A percentile compares a stretch with the other conserved stretches of the same genome.
Conservation (phyloP, 2,888 invertebrate species). For the Ochropacha duplaris region DNA sequence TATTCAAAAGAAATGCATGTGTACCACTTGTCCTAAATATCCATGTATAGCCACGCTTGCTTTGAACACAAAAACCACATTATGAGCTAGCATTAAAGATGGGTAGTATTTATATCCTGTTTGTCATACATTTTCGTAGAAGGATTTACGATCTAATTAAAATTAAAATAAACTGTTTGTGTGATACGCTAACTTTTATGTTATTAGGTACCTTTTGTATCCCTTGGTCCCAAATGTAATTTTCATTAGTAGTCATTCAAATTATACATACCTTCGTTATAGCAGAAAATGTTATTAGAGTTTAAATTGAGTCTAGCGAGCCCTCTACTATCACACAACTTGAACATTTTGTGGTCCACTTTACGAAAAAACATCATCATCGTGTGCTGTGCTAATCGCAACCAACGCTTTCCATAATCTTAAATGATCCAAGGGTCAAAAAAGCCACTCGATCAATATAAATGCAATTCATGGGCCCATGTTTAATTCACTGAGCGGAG, state of each 20-base stretch:
- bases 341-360: too few species aligned
- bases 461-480: too few species aligned
- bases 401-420: too few species aligned
- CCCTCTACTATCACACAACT: too few species aligned
- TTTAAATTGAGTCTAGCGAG: too few species aligned
- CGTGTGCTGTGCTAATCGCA: too few species aligned
- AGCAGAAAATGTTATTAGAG: background rate
- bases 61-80: background rate
- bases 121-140: constrained; percentile 3
- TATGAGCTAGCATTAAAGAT: background rate
- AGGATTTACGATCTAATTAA: background rate
- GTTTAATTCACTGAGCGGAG: too few species aligned
- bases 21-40: background rate
- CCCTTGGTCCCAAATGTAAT: background rate
- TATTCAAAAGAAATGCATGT: too few species aligned
- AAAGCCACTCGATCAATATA: too few species aligned
- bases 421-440: too few species aligned
- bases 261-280: background rate
- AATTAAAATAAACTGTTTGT: background rate
- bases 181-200: background rate
- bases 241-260: background rate
- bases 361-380: too few species aligned
- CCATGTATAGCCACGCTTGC: background rate
- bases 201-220: background rate
- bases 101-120: background rate